Percentiles rank a stretch among this genome's conserved stretches.
phyloP scores from a whole-genome alignment of 2,888 invertebrate species.

The Neria commutata region DNA sequence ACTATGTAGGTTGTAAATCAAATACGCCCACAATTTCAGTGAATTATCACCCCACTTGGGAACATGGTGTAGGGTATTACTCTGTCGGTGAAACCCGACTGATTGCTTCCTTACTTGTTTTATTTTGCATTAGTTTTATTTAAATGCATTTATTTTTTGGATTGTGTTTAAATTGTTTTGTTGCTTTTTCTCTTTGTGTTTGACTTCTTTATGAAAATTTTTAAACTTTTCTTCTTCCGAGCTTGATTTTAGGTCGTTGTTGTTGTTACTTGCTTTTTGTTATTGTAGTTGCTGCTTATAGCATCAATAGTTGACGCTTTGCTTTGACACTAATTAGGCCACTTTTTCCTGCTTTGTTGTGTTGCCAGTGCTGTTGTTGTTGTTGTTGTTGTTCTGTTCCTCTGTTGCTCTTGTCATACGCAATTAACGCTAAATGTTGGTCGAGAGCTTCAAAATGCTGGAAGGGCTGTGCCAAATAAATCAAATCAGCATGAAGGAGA shows the following conservation, averaged over 20 bases:
- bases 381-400: constrained; percentile 30
- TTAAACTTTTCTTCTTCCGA: constrained; percentile 7
- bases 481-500: background rate
- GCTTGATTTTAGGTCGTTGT: background rate
- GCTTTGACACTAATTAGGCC: constrained; percentile 51
- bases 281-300: constrained; percentile 2
- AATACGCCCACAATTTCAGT: too few relatives aligned
- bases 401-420: background rate
- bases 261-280: constrained; percentile 9
- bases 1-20: too few relatives aligned
- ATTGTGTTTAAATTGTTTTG: constrained; percentile 12
- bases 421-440: constrained; percentile 11
- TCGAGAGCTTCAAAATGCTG: constrained; percentile 11
- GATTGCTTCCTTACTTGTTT: too few relatives aligned
- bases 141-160: constrained; percentile 23
- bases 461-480: constrained; percentile 11
- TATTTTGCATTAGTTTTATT: background rate
- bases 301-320: constrained; percentile 11
- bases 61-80: too few relatives aligned
- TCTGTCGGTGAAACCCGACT: too few relatives aligned
- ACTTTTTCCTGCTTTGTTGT: constrained; percentile 37
- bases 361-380: constrained; percentile 28
- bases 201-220: constrained; percentile 4
- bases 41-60: too few relatives aligned
- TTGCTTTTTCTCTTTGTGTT: background rate